phyloP scores from a whole-genome alignment of 2,113 vertebrate genomes.

The Paracanthobrama guichenoti region DNA sequence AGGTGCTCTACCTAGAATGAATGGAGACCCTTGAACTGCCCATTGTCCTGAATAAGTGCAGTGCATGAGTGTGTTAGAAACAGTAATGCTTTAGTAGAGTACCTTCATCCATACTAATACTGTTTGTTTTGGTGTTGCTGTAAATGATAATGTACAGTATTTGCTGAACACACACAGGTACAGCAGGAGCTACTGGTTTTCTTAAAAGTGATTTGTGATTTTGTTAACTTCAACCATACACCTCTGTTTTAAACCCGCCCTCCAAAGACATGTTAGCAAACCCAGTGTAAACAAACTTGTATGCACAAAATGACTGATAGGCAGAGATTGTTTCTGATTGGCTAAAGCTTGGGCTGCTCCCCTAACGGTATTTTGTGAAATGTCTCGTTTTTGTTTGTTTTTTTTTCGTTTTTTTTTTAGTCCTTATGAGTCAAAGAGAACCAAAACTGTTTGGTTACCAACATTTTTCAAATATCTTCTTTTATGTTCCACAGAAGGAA shows the following conservation, averaged over 20 bases:
- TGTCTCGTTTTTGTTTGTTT: background rate
- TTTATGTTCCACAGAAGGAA: background rate
- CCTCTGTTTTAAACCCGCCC: background rate
- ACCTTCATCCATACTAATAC: background rate
- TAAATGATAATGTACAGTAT: background rate
- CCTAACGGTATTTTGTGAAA: background rate
- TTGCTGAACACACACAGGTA: background rate
- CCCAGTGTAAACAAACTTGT: too few species aligned
- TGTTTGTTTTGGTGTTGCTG: background rate
- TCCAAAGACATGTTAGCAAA: background rate
- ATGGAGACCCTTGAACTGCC: background rate
- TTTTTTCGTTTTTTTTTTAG: background rate
- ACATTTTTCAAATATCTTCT: background rate
- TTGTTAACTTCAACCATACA: background rate
- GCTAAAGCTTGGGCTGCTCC: background rate
- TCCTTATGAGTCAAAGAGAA: background rate
- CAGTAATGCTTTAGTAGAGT: background rate
- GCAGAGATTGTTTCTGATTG: background rate
- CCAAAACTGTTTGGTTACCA: background rate
- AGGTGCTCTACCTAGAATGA: slow-evolving; percentile 34
- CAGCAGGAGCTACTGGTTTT: background rate
- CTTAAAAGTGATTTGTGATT: background rate
- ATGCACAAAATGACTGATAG: background rate
- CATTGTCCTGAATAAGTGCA: background rate
- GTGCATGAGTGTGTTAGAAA: background rate